Conservation (phyloP, 2,888 invertebrate genomes). For the Cremastobaeus sp. region DNA sequence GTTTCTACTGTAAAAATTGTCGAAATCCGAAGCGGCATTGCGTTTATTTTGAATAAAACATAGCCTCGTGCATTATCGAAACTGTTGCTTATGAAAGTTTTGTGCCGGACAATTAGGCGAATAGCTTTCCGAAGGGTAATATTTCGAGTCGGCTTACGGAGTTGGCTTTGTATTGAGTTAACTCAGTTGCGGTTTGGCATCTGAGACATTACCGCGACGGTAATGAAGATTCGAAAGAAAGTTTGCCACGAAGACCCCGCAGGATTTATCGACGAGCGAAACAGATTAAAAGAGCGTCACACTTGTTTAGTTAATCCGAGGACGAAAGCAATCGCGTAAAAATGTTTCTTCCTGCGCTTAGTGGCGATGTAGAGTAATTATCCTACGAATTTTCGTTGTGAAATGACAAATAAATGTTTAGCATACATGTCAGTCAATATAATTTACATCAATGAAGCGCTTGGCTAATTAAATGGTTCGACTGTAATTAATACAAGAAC, state of each 20-base stretch:
- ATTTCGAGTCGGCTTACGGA: constrained; percentile 71
- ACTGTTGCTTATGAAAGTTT: constrained; percentile 3
- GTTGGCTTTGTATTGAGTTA: constrained; percentile 67
- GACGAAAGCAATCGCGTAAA: constrained; percentile 24
- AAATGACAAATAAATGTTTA: constrained; percentile 57
- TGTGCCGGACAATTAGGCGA: constrained; percentile 71
- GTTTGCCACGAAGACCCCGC: constrained; percentile 20
- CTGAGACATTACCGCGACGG: constrained; percentile 57
- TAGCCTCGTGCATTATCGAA: constrained; percentile 31
- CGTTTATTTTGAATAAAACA: too few relatives aligned
- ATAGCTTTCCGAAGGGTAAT: constrained; percentile 71
- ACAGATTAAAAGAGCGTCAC: constrained; percentile 48
- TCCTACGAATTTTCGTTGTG: constrained; percentile 25
- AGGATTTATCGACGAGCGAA: constrained; percentile 49
- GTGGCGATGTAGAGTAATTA: constrained; percentile 11
- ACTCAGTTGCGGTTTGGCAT: constrained; percentile 67
- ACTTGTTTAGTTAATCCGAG: constrained; percentile 38
- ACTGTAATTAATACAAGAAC: constrained; percentile 54
- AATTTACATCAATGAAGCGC: constrained; percentile 59
- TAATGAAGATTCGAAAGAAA: constrained; percentile 61
- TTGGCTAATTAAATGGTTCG: constrained; percentile 56
- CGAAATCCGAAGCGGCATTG: too few relatives aligned
- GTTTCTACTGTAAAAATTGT: too few relatives aligned
- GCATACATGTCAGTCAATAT: constrained; percentile 50
- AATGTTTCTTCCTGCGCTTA: constrained; percentile 4